A percentile compares a stretch with the other conserved stretches of the same genome.
Evolutionary conservation across 2,113 vertebrate genomes (phyloP).

Genomic region (Dascyllus trimaculatus): DNA sequence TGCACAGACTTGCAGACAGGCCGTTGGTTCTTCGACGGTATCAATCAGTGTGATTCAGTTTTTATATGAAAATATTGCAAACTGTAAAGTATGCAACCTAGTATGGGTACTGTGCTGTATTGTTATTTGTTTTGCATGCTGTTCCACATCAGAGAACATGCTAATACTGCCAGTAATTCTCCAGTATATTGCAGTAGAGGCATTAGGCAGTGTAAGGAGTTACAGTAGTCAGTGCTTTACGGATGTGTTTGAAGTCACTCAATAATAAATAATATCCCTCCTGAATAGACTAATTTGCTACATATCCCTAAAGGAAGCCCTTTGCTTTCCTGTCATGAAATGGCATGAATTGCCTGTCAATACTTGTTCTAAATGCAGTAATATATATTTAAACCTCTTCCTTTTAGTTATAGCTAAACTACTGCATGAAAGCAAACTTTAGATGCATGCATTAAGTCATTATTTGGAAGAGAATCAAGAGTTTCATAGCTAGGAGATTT

Average conservation of each 20-base stretch:
- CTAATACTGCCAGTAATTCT: neutral
- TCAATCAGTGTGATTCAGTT: neutral
- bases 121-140: neutral
- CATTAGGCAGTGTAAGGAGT: neutral
- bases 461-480: neutral
- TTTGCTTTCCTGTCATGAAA: constrained; percentile 19
- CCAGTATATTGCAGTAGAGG: constrained; percentile 3
- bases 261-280: neutral
- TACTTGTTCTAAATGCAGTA: constrained; percentile 5
- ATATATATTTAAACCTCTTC: constrained; percentile 16
- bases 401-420: neutral
- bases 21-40: neutral
- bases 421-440: constrained; percentile 20
- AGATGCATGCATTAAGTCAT: neutral
- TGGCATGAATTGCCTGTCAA: neutral
- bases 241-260: neutral
- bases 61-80: neutral
- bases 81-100: neutral
- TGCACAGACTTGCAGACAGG: neutral
- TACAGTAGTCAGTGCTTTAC: neutral
- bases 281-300: neutral
- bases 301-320: neutral
- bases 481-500: constrained; percentile 8
- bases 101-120: neutral
- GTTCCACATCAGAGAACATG: neutral